Evolutionary conservation across 1,140 invertebrate species (phyloP).

Genomic region (Procambarus clarkii): DNA sequence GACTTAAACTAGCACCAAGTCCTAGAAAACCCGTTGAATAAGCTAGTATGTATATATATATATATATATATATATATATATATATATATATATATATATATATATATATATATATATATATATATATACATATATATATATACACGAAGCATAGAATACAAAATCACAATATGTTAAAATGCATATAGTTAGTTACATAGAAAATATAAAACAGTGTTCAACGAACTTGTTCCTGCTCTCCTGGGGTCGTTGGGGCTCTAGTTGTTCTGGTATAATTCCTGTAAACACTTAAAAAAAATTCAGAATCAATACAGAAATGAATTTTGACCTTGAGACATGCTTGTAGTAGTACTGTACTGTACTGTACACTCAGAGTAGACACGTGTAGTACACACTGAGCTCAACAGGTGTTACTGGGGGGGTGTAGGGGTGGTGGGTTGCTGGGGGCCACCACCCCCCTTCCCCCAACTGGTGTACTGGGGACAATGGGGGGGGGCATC

Average conservation of each 20-base stretch:
- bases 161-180: too few relatives aligned
- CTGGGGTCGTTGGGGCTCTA: background rate
- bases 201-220: background rate
- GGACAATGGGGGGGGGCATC: slow-evolving; percentile 26
- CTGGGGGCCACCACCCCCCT: background rate
- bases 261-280: slow-evolving; percentile 10
- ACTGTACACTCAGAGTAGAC: slow-evolving; percentile 39
- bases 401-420: slow-evolving; percentile 2
- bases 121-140: too few relatives aligned
- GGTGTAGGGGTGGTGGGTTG: slow-evolving; percentile 10
- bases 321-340: slow-evolving; percentile 41
- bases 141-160: too few relatives aligned
- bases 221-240: slow-evolving; percentile 25
- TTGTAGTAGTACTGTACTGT: too few relatives aligned
- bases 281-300: slow-evolving; percentile 39
- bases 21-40: too few relatives aligned
- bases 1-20: too few relatives aligned
- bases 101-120: too few relatives aligned
- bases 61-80: too few relatives aligned
- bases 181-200: background rate
- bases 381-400: slow-evolving; percentile 39
- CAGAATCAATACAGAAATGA: slow-evolving; percentile 24
- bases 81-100: too few relatives aligned
- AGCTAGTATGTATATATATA: too few relatives aligned
- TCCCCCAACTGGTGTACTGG: slow-evolving; percentile 3